Evolutionary conservation across 2,113 vertebrate species (phyloP), one percentile per base, ranked within the genome.

Genomic region (Gracilinanus agilis): DNA sequence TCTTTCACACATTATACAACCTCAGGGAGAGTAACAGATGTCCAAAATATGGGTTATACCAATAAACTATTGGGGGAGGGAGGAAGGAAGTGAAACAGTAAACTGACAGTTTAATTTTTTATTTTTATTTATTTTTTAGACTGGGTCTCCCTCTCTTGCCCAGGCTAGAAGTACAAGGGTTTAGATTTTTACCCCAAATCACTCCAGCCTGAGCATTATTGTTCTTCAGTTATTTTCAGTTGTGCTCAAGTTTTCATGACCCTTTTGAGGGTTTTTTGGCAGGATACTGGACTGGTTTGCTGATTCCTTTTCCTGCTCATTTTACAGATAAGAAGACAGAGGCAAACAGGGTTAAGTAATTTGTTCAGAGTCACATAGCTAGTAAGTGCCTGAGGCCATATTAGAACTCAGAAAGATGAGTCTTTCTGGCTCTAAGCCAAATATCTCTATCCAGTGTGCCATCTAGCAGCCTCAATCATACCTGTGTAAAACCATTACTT

Each of bases 51-150:
- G 27, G 23, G 61, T 96, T 91, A 93, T 53, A 91, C 67, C 93
- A 92, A 54, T 94, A 96, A 95, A 98, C 98, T 95, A 97, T 97
- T 95, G 96, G 95, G 96, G 49, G 92, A 94, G 90, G 83, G 21
- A 89, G 96, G 90, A 96, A 98, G 94, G 90, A 97, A 97, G 67
- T 83, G 96, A 93, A 1, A 27, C 96, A 97, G 96, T 53, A 94
- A 98, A 96, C 55, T 90, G 90, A 96, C 29, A 19, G 67, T n/a
- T 3, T 25, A 55, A 67, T 90, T 83, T 83, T 75, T 49, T 2
- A 49, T 49, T 49, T 49, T 49, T 49, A 49, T 49, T 49, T 49
- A 49, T 49, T 49, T 49, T 83, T n/a, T 58, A 40, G 19, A 19
- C 67, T 40, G n/a, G 19, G 21, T 83, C 67, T 83, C 67, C 67